Evolutionary conservation across 2,797 vertebrate species (phyloP).

Genomic region (Buceros bicornis): DNA sequence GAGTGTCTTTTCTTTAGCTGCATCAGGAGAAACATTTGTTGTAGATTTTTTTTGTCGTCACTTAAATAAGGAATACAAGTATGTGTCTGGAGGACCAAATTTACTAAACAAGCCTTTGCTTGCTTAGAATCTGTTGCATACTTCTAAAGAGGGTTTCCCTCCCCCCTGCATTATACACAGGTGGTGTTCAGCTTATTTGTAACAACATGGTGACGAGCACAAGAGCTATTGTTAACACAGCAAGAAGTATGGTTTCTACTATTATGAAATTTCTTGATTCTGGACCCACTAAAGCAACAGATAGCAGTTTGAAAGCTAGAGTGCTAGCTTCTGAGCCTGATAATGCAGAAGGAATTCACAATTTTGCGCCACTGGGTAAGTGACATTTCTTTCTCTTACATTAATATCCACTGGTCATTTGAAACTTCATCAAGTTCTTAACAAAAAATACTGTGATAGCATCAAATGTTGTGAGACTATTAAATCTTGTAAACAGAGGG

Average conservation of each 20-base stretch:
- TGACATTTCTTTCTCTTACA: neutral
- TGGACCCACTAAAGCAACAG: slow-evolving; percentile 92
- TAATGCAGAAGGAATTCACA: slow-evolving; percentile 98
- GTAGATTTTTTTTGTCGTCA: neutral
- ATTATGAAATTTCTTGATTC: slow-evolving; percentile 99
- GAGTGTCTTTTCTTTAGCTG: neutral
- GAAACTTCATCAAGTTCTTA: neutral
- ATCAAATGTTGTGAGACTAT: neutral
- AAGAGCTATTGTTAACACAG: slow-evolving; percentile 98
- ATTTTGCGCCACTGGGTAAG: slow-evolving; percentile 96
- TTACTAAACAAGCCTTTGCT: neutral
- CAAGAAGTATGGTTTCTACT: slow-evolving; percentile 99
- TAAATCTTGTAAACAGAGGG: neutral
- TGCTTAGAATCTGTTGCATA: neutral
- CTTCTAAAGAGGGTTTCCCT: neutral
- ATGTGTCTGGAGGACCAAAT: neutral
- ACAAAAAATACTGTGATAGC: neutral
- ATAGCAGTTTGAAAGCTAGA: slow-evolving; percentile 93
- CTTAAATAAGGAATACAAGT: neutral
- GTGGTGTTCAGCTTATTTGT: slow-evolving; percentile 97
- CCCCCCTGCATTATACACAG: slow-evolving; percentile 72
- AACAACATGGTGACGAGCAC: slow-evolving; percentile 99
- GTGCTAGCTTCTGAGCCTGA: slow-evolving; percentile 97
- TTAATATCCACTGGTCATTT: neutral
- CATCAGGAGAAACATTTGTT: neutral